phyloP scores from a whole-genome alignment of 2,113 vertebrate genomes.

The Leptocoma aspasia region DNA sequence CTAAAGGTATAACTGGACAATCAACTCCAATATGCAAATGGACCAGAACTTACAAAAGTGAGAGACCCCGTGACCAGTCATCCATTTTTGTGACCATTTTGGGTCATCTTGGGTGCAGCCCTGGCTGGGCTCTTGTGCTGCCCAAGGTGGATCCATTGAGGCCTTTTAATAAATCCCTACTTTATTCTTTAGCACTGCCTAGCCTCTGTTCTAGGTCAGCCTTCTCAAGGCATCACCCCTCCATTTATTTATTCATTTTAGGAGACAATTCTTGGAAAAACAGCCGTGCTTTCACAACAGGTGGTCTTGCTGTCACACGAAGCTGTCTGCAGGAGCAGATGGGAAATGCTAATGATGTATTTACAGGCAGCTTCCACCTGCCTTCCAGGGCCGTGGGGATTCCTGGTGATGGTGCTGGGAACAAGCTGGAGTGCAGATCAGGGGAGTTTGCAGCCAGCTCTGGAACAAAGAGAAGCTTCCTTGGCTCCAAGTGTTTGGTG shows the following conservation, averaged over 20 bases:
- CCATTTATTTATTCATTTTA: background rate
- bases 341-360: background rate
- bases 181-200: too few relatives aligned
- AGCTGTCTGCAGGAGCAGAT: background rate
- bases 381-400: background rate
- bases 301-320: accelerated
- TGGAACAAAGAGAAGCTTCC: background rate
- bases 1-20: too few relatives aligned
- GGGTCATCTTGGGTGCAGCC: too few relatives aligned
- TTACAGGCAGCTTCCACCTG: background rate
- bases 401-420: background rate
- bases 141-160: too few relatives aligned
- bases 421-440: background rate
- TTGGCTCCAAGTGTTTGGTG: background rate
- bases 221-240: too few relatives aligned
- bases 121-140: too few relatives aligned
- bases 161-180: too few relatives aligned
- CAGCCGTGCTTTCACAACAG: background rate
- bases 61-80: too few relatives aligned
- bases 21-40: too few relatives aligned
- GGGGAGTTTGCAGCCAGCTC: background rate
- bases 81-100: too few relatives aligned
- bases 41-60: too few relatives aligned
- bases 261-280: background rate
- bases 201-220: too few relatives aligned